phyloP scores from a whole-genome alignment of 2,113 vertebrate species.

The Loxodonta africana region DNA sequence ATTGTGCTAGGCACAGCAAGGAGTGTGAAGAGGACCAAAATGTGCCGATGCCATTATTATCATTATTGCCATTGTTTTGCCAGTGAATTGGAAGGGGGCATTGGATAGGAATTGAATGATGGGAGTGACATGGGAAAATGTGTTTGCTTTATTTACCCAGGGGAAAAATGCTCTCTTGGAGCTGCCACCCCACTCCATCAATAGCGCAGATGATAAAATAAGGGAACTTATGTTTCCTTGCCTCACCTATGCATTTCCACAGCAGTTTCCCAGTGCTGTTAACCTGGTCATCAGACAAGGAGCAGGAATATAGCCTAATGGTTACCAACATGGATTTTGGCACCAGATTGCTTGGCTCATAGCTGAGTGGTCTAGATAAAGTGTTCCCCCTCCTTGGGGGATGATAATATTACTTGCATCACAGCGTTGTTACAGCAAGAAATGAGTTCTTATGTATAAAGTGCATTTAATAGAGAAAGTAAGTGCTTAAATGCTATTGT shows the following conservation, averaged over 20 bases:
- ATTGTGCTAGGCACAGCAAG: not conserved
- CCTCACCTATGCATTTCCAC: not conserved
- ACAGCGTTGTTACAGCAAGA: not conserved
- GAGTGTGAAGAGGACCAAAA: not conserved
- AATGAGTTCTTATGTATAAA: not conserved
- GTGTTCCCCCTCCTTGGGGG: not conserved
- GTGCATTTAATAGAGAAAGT: not conserved
- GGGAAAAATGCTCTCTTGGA: not conserved
- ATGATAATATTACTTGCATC: not conserved
- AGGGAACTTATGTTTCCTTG: not conserved
- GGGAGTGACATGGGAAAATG: not conserved
- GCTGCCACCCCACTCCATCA: rapidly evolving
- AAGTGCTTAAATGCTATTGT: not conserved
- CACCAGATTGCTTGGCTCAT: not conserved
- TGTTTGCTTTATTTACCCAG: not conserved
- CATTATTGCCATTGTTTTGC: not conserved
- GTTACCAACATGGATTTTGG: not conserved
- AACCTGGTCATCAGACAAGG: not conserved
- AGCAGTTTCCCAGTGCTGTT: not conserved
- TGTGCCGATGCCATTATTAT: not conserved
- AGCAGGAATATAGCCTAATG: not conserved
- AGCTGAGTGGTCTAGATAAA: not conserved
- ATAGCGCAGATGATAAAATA: too few species aligned
- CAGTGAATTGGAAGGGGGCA: not conserved
- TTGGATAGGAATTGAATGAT: not conserved